Base-by-base conservation (phyloP, 2,888 invertebrate species). In the Epinotia nisella region DNA sequence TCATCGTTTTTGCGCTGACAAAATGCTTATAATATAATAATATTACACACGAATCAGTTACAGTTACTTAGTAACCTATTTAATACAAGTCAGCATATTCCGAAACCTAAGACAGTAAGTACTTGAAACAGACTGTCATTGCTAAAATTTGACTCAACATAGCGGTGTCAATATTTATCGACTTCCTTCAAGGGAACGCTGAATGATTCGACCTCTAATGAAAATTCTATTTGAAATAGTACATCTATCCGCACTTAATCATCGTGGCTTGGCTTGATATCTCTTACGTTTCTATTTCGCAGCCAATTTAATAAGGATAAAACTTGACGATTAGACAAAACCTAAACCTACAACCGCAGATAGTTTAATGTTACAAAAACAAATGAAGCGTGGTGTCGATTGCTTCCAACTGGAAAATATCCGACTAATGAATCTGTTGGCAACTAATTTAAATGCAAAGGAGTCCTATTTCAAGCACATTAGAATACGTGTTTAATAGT, bases 201-300 rank as follows among this genome's bases (percentile, higher is more conserved):
- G 62, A 45, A 49, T 64, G 56, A 62, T 39, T 39, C 21, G 24
- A 64, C 56, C 66, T 71, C 55, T n/a, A 55, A 17, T 66, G 59
- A 67, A 13, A 71, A 55, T 49, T 61, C 17, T 29, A 53, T 45
- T 45, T 55, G 24, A 59, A 65, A 53, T 35, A 67, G 17, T 64
- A 19, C 70, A 53, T 71, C 66, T 39, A 71, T 65, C 45, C 49
- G 35, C 59, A 71, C 53, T 71, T 66, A 71, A 60, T 67, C 66
- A 71, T 45, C n/a, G 60, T 59, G 35, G 59, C 35, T n/a, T 67
- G 71, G 55, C 55, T 35, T 61, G 60, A 55, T 56, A 58, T 64
- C 49, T 56, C 55, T 70, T 62, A 70, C 62, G 62, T 41, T 2
- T 67, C 53, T 55, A 66, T 60, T 71, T 67, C 45, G 60, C 55